Base-by-base conservation (phyloP, 2,888 invertebrate genomes). In the Gasteruption jaculator region DNA sequence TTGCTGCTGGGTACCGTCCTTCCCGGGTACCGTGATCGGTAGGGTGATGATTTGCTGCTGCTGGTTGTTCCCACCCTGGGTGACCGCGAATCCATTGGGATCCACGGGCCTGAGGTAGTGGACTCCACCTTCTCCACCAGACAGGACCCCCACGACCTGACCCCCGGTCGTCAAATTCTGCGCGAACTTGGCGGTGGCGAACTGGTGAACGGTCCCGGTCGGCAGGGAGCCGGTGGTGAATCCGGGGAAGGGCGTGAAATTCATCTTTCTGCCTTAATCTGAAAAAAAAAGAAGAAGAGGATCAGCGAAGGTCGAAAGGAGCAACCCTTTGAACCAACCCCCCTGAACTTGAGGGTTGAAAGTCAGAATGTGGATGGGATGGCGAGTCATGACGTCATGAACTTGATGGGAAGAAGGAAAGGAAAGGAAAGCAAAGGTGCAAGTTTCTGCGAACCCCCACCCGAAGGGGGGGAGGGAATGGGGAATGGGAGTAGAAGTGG, bases 1-100 rank as follows among this genome's bases (percentile, higher is more conserved):
- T 50, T 73, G 74, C 38, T 73, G 83, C 54, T 84, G 84, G 1
- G 86, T 84, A 60, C 87, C 87, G 52, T 71, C 70, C 56, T 86
- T 86, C 2, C 86, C 86, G 1, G 86, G 85, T 71, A 87, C 79
- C 8, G 84, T 78, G 53, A 87, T 85, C 20, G 87, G 88, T 63
- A 88, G 71, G n/a, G 86, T 82, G 55, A 88, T 86, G 52, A 86
- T 76, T 46, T 81, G 84, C 53, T 81, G 83, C 55, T 68, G 73
- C 36, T 79, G 78, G 46, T 66, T 66, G 38, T 68, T 70, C 24
- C 68, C 59, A 3, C 64, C 57, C 48, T 71, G 69, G 3, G 67
- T 61, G 3, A 68, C 63, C 4, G 68, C 60, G 55, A 73, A 65
- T 43, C 70, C 61, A 55, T 76, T 76, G 1, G 77, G 74, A 55